These are phyloP conservation scores for Mesopsocus fuscifrons DNA, from an alignment of 2,888 invertebrate genomes.

Conservation along the genomic window DNA sequence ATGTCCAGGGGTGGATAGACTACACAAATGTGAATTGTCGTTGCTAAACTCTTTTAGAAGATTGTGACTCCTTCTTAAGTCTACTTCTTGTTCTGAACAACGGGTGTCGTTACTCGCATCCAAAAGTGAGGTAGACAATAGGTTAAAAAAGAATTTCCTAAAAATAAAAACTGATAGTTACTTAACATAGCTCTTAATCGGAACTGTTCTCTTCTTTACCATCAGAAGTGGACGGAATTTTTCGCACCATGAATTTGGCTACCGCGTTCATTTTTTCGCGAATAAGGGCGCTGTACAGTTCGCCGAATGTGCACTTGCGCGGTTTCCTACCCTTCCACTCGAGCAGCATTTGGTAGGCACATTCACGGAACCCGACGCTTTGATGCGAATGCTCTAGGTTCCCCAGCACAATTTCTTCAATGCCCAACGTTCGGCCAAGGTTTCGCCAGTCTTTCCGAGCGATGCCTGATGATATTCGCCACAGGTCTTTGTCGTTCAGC, in stretches of 20 bases:
- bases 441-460: constrained; percentile 18
- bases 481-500: constrained; percentile 17
- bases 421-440: constrained; percentile 17
- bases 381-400: constrained; percentile 18
- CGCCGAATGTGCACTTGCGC: constrained; percentile 18
- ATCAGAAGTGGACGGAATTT: no score
- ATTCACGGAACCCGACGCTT: constrained; percentile 18
- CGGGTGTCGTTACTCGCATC: no score
- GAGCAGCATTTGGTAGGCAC: constrained; percentile 20
- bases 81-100: no score
- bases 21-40: no score
- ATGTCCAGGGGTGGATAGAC: no score
- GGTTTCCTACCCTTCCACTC: constrained; percentile 18
- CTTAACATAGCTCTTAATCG: no score
- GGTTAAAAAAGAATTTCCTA: no score
- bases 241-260: constrained; percentile 16
- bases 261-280: constrained; percentile 18
- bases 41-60: no score
- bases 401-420: constrained; percentile 17
- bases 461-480: constrained; percentile 18
- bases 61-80: no score
- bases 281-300: constrained; percentile 17
- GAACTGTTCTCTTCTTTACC: no score
- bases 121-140: no score
- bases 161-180: no score